Evolutionary conservation across 2,888 invertebrate species (phyloP).

Genomic region (Lasioglossum lativentre): DNA sequence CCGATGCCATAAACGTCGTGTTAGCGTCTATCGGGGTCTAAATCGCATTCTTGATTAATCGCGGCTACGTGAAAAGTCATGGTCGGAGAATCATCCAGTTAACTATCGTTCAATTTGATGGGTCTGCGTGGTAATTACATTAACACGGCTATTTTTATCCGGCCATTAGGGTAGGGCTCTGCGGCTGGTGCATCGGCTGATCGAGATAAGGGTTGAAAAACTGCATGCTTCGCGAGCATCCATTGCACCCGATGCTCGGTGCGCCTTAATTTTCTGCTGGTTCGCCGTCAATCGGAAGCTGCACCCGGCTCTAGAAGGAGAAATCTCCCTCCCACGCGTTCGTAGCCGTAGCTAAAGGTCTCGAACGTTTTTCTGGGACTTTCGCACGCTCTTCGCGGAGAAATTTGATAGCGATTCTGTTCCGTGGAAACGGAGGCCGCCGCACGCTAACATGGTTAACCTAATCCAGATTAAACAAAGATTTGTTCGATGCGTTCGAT

Average conservation of each 20-base stretch:
- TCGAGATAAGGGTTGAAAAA: slow-evolving; percentile 2
- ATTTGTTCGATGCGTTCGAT: slow-evolving; percentile 5
- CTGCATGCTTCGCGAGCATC: background rate
- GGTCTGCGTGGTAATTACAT: background rate
- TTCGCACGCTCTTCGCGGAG: slow-evolving; percentile 10
- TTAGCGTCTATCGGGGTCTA: background rate
- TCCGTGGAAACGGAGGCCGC: background rate
- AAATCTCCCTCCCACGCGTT: slow-evolving; percentile 27
- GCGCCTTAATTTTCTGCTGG: background rate
- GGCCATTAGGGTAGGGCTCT: background rate
- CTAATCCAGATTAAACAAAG: slow-evolving; percentile 21
- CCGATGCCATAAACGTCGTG: background rate
- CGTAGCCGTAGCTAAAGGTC: background rate
- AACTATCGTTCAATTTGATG: background rate
- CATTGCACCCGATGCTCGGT: background rate
- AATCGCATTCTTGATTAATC: background rate
- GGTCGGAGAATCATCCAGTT: background rate
- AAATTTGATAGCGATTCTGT: slow-evolving; percentile 10
- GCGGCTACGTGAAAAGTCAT: background rate
- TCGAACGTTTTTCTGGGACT: slow-evolving; percentile 15
- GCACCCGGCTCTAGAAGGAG: background rate
- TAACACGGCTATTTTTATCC: slow-evolving; percentile 9
- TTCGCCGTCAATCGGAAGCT: background rate
- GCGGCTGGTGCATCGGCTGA: background rate
- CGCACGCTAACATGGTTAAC: slow-evolving; percentile 15